Evolutionary conservation across 2,888 invertebrate genomes (phyloP), one percentile per base, ranked within the genome.

Genomic region (Abscondita cerata): DNA sequence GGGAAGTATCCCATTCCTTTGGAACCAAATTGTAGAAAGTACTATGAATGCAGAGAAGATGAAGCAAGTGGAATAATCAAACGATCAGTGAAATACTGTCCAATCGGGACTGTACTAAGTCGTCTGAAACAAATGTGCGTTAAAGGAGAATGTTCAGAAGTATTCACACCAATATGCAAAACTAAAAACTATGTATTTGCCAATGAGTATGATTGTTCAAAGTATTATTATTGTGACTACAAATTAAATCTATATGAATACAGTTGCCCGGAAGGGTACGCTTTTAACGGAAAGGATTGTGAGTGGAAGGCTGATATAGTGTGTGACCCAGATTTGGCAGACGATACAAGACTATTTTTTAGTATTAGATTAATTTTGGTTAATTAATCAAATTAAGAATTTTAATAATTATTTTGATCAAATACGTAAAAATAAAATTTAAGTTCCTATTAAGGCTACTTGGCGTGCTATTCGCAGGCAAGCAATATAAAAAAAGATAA

Each of bases 1-100:
- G 76, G 76, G 15, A 59, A 44, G 18, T 76, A 68, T 61, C 46
- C 57, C 3, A 64, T 73, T 20, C 67, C 67, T 12, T 65, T 67
- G n/a, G 59, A 73, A 25, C 4, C 6, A 9, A 40, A 52, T 19
- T 68, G 68, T 19, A 46, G 61, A 1, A 64, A 65, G 59, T 76
- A 73, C 52, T 72, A 72, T 55, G 60, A 70, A 3, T 76, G 75
- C 16, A 48, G 56, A n/a, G 13, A 25, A 6, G 36, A 36, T 2
- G 9, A 12, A 6, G 20, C 31, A 9, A 41, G 36, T 9, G 52
- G 36, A 13, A 16, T 33, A 2, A 52, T 67, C 18, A 38, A 66
- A 38, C 41, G 69, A 13, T 59, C 9, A 5, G 59, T 70, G n/a
- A 59, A 36, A 36, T 68, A 48, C 11, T 25, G 40, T n/a, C n/a